phyloP scores from a whole-genome alignment of 2,888 invertebrate species.

The Tryphoninae sp. region DNA sequence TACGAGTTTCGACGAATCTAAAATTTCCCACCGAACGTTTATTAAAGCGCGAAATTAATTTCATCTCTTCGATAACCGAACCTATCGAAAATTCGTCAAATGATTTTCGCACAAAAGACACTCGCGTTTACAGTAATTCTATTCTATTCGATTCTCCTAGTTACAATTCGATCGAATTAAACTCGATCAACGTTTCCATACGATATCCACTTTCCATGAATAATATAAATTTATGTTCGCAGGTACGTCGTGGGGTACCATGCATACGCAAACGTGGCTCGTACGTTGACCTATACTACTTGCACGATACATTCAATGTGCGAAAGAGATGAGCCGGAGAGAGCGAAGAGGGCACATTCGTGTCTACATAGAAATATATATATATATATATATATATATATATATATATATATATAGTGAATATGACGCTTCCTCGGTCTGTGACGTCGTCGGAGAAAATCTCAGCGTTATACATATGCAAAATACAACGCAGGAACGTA shows the following conservation, averaged over 20 bases:
- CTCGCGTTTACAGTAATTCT: not conserved
- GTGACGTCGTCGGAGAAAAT: slow-evolving; percentile 27
- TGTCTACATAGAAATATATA: not conserved
- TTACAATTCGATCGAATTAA: not conserved
- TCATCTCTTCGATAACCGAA: not conserved
- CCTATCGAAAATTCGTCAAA: not conserved
- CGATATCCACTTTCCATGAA: not conserved
- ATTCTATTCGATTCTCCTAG: not conserved
- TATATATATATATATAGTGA: not conserved
- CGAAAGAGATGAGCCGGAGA: not conserved
- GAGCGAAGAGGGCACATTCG: not conserved
- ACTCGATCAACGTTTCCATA: not conserved
- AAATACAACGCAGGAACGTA: slow-evolving; percentile 7
- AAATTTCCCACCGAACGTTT: not conserved
- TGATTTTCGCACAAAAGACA: too few relatives aligned
- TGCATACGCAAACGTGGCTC: slow-evolving; percentile 39
- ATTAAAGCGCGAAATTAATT: not conserved
- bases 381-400: not conserved
- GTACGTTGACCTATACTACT: slow-evolving; percentile 48
- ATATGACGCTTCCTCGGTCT: not conserved
- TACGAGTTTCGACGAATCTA: too few relatives aligned
- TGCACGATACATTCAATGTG: not conserved
- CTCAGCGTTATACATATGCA: not conserved
- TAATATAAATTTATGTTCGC: not conserved
- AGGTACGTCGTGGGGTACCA: not conserved